Percentiles rank a stretch among this genome's conserved stretches.
Evolutionary conservation across 1,140 invertebrate genomes (phyloP).

Genomic region (Aradophagus sp.): DNA sequence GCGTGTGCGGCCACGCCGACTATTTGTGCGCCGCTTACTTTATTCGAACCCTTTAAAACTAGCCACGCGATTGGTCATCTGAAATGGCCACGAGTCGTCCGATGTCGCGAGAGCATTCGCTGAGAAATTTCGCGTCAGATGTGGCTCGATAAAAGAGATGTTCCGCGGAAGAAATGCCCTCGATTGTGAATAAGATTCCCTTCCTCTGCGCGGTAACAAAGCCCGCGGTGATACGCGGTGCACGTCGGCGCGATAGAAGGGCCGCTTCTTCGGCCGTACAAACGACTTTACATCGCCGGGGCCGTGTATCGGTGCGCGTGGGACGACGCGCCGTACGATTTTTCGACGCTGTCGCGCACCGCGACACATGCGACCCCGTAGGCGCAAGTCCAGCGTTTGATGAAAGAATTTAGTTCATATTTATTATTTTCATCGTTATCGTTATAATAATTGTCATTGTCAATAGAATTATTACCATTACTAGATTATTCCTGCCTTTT

Average conservation of each 20-base stretch:
- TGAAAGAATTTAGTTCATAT: too few relatives aligned
- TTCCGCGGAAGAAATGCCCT: constrained; percentile 31
- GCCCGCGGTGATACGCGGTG: constrained; percentile 46
- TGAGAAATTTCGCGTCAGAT: constrained; percentile 47
- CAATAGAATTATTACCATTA: too few relatives aligned
- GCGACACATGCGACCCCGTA: too few relatives aligned
- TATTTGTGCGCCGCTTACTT: too few relatives aligned
- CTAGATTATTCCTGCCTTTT: too few relatives aligned
- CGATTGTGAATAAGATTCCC: constrained; percentile 45
- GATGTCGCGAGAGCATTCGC: constrained; percentile 23
- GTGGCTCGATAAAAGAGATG: constrained; percentile 49
- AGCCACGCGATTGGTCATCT: constrained; percentile 36
- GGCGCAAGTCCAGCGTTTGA: constrained; percentile 43
- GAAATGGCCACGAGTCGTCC: constrained; percentile 20
- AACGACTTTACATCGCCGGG: constrained; percentile 60
- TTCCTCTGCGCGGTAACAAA: constrained; percentile 46
- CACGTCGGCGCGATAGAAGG: constrained; percentile 60
- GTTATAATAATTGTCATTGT: too few relatives aligned
- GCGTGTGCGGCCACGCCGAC: too few relatives aligned
- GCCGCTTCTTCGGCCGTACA: constrained; percentile 54
- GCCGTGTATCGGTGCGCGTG: constrained; percentile 55
- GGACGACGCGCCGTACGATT: constrained; percentile 54
- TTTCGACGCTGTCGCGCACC: constrained; percentile 48
- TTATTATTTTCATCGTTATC: too few relatives aligned
- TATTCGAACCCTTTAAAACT: too few relatives aligned